These are phyloP conservation scores for Patella ulyssiponensis DNA, from an alignment of 2,888 invertebrate species.

Conservation along the genomic window DNA sequence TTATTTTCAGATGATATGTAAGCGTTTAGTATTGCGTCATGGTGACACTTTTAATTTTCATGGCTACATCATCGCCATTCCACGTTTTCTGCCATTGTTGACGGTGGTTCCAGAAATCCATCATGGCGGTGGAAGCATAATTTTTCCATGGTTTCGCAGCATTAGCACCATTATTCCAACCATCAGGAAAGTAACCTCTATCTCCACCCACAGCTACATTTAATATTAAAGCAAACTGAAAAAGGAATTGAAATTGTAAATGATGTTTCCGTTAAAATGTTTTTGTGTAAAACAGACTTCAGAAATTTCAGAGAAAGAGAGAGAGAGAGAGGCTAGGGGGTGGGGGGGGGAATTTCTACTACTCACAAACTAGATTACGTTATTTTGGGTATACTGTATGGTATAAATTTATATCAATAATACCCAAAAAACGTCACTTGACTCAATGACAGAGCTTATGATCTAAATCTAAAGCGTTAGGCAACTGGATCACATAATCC, in stretches of 20 bases:
- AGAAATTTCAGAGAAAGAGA: too few species aligned
- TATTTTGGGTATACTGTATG: too few species aligned
- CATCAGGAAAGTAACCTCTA: conserved; percentile 71
- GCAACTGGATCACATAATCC: too few species aligned
- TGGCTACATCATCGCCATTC: conserved; percentile 75
- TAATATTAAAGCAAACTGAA: conserved; percentile 72
- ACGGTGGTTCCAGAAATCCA: conserved; percentile 79
- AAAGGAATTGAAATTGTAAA: background rate
- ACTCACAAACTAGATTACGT: too few species aligned
- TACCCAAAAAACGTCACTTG: too few species aligned
- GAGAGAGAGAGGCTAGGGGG: too few species aligned
- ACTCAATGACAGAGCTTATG: too few species aligned
- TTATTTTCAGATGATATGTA: background rate
- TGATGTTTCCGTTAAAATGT: too few species aligned
- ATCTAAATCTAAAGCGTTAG: too few species aligned
- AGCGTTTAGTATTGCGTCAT: conserved; percentile 72
- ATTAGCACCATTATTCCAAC: conserved; percentile 41
- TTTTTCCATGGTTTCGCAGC: conserved; percentile 83
- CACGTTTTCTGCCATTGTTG: conserved; percentile 79
- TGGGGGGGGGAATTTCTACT: too few species aligned
- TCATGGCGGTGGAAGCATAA: conserved; percentile 75
- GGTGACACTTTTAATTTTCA: conserved; percentile 79
- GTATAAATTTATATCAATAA: too few species aligned
- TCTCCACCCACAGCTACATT: conserved; percentile 63
- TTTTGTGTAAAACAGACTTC: too few species aligned